Evolutionary conservation across 2,888 invertebrate species (phyloP).

Genomic region (Caenorhabditis sulstoni): DNA sequence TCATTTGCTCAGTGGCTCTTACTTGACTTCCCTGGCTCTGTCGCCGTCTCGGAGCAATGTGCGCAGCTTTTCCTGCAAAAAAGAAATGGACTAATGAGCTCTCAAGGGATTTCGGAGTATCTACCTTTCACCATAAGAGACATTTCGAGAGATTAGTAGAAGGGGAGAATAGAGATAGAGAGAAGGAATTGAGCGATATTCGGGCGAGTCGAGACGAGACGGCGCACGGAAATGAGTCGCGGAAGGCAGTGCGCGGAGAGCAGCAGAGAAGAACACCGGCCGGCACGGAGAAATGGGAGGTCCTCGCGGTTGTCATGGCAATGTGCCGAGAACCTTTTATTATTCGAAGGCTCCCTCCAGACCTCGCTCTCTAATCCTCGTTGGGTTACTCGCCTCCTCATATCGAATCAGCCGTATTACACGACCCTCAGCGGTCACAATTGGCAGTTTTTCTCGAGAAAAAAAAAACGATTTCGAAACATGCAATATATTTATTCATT

Average conservation of each 20-base stretch:
- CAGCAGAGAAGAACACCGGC: constrained; percentile 28
- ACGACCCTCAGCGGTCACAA: background rate
- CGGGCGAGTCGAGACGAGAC: background rate
- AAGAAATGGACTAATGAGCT: background rate
- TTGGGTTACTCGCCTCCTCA: background rate
- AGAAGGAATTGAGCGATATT: constrained; percentile 7
- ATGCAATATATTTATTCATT: background rate
- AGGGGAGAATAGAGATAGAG: background rate
- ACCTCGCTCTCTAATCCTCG: background rate
- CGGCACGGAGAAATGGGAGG: constrained; percentile 18
- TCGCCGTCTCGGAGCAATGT: constrained; percentile 39
- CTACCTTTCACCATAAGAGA: constrained; percentile 39
- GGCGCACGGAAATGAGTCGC: constrained; percentile 34
- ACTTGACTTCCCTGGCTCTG: constrained; percentile 20
- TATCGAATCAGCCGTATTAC: background rate
- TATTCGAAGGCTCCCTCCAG: constrained; percentile 32
- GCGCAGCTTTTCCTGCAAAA: constrained; percentile 43
- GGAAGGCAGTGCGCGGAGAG: constrained; percentile 26
- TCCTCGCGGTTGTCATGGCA: constrained; percentile 26
- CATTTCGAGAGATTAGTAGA: constrained; percentile 12
- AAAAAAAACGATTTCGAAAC: background rate
- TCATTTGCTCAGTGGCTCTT: constrained; percentile 24
- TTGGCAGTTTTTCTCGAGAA: background rate
- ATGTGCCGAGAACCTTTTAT: constrained; percentile 22
- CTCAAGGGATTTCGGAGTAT: background rate